Base-by-base conservation (phyloP, 2,797 vertebrate species). In the Dendrocincla tyrannina region DNA sequence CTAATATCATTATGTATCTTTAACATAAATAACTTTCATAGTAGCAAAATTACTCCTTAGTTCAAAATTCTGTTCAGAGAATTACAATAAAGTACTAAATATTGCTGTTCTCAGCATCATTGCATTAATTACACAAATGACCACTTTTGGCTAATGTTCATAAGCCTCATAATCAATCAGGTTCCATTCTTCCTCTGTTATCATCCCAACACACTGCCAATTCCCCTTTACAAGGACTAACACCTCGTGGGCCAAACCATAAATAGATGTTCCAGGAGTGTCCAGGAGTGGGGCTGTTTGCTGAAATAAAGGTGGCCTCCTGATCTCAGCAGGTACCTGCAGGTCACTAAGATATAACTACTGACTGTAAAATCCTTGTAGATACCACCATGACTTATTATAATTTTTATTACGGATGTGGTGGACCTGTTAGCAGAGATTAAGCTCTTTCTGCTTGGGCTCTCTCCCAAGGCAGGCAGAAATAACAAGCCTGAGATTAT, bases 101-200 rank as follows among this genome's bases (percentile, higher is more conserved):
- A 94, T 94, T 96, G 91, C 96, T 97, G 94, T 67, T 94, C 94
- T 96, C 89, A 91, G 91, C 93, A 96, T 95, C 52, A 89, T 49
- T 84, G 81, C 68, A 89, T 96, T 96, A 93, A 95, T 94, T 95
- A 91, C 75, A 78, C 66, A 86, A 62, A 70, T 66, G 86, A 89
- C 78, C 22, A 13, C 92, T 66, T 87, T 92, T 80, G 68, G 81
- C 81, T 96, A 89, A 92, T 83, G 93, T 92, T 93, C 39, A 5
- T 63, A 62, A 89, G 68, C 60, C 60, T 82, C 53, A 35, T 33
- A 37, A 95, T 97, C 92, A 93, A 95, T 96, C 75, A 91, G 84
- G 12, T 53, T 94, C 91, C 49, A 50, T 85, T 81, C 41, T 60
- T 93, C 72, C 41, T 80, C 68, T 74, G 8, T 68, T 46, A 14